A percentile compares a stretch with the other conserved stretches of the same genome.
phyloP scores from a whole-genome alignment of 2,113 vertebrate genomes.

The Anoura caudifer region DNA sequence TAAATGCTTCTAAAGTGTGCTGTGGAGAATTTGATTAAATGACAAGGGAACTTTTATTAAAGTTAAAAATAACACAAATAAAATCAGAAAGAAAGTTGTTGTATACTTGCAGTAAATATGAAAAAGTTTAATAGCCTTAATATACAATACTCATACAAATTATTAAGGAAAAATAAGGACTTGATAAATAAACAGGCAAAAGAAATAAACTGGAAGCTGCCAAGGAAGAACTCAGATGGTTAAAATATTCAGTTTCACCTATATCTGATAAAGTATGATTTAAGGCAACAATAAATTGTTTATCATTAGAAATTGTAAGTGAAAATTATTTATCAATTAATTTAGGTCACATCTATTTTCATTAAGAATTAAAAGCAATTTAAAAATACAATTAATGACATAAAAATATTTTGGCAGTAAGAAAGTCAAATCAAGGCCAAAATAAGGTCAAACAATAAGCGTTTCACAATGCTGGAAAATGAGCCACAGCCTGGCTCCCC shows the following conservation, averaged over 20 bases:
- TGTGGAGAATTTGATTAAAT: neutral
- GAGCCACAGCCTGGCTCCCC: neutral
- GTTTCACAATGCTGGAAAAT: neutral
- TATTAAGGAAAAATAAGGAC: neutral
- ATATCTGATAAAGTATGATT: neutral
- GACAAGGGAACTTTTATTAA: neutral
- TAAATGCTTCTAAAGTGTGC: neutral
- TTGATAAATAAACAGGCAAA: neutral
- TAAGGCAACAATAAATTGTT: neutral
- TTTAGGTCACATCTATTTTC: neutral
- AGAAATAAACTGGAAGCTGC: neutral
- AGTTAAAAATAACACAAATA: neutral
- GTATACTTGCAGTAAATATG: neutral
- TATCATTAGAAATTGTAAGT: neutral
- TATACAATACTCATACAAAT: neutral
- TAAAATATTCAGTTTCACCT: neutral
- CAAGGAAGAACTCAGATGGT: neutral
- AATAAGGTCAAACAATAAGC: neutral
- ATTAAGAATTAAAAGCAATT: neutral
- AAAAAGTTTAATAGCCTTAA: neutral
- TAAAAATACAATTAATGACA: neutral
- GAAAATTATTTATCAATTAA: neutral
- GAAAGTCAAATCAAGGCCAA: neutral
- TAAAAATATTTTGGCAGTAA: constrained; percentile 1
- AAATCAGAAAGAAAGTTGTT: neutral